phyloP scores from a whole-genome alignment of 2,113 vertebrate genomes.

The Sus scrofa region T2T-Sscrofa CM000821.6:1189501-1190000 shows the following conservation, averaged over 20 bases:
- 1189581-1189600: background rate
- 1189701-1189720: background rate
- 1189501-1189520: no score
- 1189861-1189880: background rate
- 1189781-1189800: background rate
- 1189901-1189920: background rate
- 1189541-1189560: background rate
- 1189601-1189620: background rate
- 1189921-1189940: background rate
- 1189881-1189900: background rate
- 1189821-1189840: background rate
- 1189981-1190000: background rate
- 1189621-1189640: background rate
- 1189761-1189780: background rate
- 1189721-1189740: background rate
- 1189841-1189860: background rate
- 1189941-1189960: background rate
- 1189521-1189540: background rate
- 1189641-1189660: background rate
- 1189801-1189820: background rate
- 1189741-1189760: background rate
- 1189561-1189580: background rate
- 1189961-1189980: background rate
- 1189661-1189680: background rate
- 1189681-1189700: background rate